Base-by-base conservation (phyloP, 2,888 invertebrate species). In the Mythimna pallens region DNA sequence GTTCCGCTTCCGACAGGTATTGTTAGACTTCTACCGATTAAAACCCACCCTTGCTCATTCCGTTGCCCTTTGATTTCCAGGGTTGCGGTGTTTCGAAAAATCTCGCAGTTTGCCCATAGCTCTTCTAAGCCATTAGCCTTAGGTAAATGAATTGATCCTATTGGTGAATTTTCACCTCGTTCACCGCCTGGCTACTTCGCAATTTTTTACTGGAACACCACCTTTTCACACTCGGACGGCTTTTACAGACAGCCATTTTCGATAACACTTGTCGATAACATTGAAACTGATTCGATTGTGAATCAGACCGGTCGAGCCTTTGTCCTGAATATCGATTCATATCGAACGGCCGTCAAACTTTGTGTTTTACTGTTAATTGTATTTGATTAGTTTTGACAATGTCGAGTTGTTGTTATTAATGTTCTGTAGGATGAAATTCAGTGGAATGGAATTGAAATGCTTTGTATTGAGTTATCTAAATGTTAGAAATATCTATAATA, bases 251-350 rank as follows among this genome's bases (percentile, higher is more conserved):
- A 50, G 47, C 67, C 66, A n/a, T 64, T 64, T 57, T 62, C 25
- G 61, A 81, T 77, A 43, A 22, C 54, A 74, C 65, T 67, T 30
- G 5, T 36, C 52, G 77, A 80, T 82, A 80, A 65, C 65, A 82
- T 68, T 71, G 71, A 47, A 59, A 70, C 52, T 9, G 61, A 57
- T 30, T 68, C 61, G 54, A 65, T 62, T 81, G 55, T 68, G 61
- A 68, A 65, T 61, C 67, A 47, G 58, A 22, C 57, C 40, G 47
- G 1, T 36, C 36, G 20, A 62, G 52, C 77, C 36, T 65, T 78
- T 69, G 78, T 69, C 30, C 59, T 20, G 25, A 73, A 52, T 36
- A 65, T 80, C 74, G 65, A 80, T 63, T 65, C 20, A 57, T 74
- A 63, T 63, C 58, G 63, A 73, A 10, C 4, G n/a, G 50, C 65